Conservation (phyloP, 1,140 invertebrate genomes). For the Chymomyza costata region DNA sequence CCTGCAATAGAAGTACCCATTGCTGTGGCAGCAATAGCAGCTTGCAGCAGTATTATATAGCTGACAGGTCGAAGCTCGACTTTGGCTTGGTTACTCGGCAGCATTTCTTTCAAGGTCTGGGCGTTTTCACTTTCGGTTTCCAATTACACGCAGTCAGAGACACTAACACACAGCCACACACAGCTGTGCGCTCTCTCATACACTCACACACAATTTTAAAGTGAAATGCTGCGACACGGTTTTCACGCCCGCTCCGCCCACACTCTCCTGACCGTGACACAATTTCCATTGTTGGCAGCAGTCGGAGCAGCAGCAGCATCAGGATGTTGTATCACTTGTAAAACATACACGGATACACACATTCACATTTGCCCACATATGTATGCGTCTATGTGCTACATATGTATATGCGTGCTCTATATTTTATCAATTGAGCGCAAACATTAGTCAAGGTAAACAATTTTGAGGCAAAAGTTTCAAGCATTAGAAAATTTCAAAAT, state of each 20-base stretch:
- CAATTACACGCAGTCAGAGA: conserved; percentile 55
- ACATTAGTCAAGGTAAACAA: conserved; percentile 18
- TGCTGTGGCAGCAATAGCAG: no score
- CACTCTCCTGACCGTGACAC: conserved; percentile 69
- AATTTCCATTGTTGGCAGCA: conserved; percentile 54
- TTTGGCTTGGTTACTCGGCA: not conserved
- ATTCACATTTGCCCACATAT: conserved; percentile 4
- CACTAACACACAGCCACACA: no score
- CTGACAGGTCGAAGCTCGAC: not conserved
- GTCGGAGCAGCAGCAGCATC: conserved; percentile 21
- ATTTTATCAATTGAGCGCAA: conserved; percentile 24
- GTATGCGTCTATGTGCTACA: conserved; percentile 14
- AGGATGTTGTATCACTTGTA: conserved; percentile 17
- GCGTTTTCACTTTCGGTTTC: conserved; percentile 69
- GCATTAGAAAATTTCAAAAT: no score
- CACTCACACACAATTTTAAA: conserved; percentile 37
- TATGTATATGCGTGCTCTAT: conserved; percentile 13
- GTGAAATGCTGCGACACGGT: conserved; percentile 20
- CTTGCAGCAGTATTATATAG: no score
- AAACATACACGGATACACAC: conserved; percentile 1
- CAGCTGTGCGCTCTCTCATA: conserved; percentile 29
- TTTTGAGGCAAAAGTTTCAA: conserved; percentile 2
- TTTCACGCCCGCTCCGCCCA: conserved; percentile 36
- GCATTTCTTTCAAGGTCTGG: conserved; percentile 54
- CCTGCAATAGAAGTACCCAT: conserved; percentile 6